phyloP scores from a whole-genome alignment of 2,888 invertebrate species.

The Acleris cristana region DNA sequence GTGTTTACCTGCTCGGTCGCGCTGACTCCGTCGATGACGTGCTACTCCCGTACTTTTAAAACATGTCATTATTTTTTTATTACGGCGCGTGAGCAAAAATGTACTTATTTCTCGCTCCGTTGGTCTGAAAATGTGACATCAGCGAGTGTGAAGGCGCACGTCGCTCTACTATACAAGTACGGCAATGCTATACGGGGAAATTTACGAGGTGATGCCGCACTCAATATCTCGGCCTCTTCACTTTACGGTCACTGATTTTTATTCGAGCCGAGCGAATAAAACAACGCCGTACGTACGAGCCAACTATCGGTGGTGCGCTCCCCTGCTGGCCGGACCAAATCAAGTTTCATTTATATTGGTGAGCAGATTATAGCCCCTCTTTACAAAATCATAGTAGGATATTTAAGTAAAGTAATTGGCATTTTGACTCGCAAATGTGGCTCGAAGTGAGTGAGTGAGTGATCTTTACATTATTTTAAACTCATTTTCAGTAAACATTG shows the following conservation, averaged over 20 bases:
- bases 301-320: slow-evolving; percentile 35
- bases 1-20: slow-evolving; percentile 32
- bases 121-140: slow-evolving; percentile 83
- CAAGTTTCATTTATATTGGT: background rate
- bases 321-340: slow-evolving; percentile 11
- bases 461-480: too few species aligned
- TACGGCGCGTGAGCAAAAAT: slow-evolving; percentile 79
- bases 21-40: slow-evolving; percentile 20
- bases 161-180: slow-evolving; percentile 42
- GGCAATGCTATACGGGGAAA: slow-evolving; percentile 47
- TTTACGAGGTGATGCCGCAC: slow-evolving; percentile 71
- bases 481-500: too few species aligned
- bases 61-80: slow-evolving; percentile 81
- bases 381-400: background rate
- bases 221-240: slow-evolving; percentile 73
- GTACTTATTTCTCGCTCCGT: slow-evolving; percentile 83
- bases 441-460: too few species aligned
- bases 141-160: slow-evolving; percentile 72
- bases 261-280: slow-evolving; percentile 56
- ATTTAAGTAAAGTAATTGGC: background rate
- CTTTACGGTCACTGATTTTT: slow-evolving; percentile 74
- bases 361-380: background rate
- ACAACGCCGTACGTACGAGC: slow-evolving; percentile 41
- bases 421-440: too few species aligned
- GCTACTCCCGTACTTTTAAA: slow-evolving; percentile 65